Conservation (phyloP, 2,888 invertebrate genomes). For the Oxystoma pomonae region DNA sequence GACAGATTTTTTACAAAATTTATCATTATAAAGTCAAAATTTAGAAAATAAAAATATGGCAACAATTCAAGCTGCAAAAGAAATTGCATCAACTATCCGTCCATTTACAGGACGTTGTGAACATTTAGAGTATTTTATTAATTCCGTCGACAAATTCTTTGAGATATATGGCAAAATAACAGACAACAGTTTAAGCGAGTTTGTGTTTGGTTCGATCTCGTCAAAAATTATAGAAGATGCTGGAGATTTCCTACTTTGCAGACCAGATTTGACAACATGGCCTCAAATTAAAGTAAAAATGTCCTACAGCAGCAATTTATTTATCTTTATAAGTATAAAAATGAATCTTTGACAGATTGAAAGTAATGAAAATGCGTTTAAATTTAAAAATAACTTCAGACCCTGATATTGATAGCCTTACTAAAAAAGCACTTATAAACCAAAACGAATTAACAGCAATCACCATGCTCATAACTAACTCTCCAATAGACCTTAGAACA, state of each 20-base stretch:
- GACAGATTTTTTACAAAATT: too few species aligned
- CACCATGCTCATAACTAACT: conserved; percentile 4
- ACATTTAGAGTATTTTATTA: conserved; percentile 11
- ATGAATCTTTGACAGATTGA: conserved; percentile 9
- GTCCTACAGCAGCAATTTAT: conserved; percentile 12
- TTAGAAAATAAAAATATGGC: too few species aligned
- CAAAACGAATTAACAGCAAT: conserved; percentile 7
- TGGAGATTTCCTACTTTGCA: conserved; percentile 14
- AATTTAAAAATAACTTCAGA: conserved; percentile 9
- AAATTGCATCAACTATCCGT: conserved; percentile 11
- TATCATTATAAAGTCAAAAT: too few species aligned
- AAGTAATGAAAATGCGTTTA: too few species aligned
- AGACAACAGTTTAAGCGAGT: too few species aligned
- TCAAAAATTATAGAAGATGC: conserved; percentile 16
- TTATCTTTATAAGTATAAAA: conserved; percentile 9
- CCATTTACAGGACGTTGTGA: conserved; percentile 2
- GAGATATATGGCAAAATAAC: too few species aligned
- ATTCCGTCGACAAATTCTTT: conserved; percentile 13
- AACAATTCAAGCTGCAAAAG: conserved; percentile 13
- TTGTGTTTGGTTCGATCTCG: conserved; percentile 13
- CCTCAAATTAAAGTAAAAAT: conserved; percentile 8
- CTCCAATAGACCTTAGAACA: neutral
- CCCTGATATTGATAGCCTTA: neutral
- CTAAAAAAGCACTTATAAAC: conserved; percentile 6
- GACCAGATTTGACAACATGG: conserved; percentile 15